Conservation (phyloP, 2,888 invertebrate genomes). For the Phortica okadai region DNA sequence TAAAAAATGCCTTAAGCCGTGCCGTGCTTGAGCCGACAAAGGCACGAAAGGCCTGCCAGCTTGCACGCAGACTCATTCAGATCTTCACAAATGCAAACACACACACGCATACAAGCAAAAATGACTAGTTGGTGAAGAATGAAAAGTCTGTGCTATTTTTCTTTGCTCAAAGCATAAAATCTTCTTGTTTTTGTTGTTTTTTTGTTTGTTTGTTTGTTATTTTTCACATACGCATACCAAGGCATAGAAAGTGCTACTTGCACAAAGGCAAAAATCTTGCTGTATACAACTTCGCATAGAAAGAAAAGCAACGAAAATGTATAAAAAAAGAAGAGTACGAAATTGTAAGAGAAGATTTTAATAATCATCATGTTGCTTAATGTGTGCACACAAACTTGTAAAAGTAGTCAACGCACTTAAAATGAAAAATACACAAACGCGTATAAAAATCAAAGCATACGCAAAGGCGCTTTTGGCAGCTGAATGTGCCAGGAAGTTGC, state of each 20-base stretch:
- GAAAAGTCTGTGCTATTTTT: background rate
- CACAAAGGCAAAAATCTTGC: background rate
- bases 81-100: background rate
- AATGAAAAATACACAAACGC: background rate
- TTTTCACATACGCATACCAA: constrained; percentile 13
- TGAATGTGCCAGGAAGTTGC: background rate
- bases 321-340: background rate
- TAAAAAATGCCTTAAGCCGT: background rate
- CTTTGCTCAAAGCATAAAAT: background rate
- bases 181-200: background rate
- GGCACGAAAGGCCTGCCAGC: background rate
- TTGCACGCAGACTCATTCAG: background rate
- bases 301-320: background rate
- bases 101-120: background rate
- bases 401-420: background rate
- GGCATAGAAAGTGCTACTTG: background rate
- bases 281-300: background rate
- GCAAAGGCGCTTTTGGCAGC: background rate
- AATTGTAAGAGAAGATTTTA: background rate
- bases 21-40: background rate
- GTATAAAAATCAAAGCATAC: background rate
- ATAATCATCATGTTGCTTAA: background rate
- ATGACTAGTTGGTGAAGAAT: background rate
- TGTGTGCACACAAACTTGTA: background rate
- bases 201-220: background rate